A percentile compares a stretch with the other conserved stretches of the same genome.
Conservation (phyloP, 2,113 vertebrate genomes). For the Nibea coibor region DNA sequence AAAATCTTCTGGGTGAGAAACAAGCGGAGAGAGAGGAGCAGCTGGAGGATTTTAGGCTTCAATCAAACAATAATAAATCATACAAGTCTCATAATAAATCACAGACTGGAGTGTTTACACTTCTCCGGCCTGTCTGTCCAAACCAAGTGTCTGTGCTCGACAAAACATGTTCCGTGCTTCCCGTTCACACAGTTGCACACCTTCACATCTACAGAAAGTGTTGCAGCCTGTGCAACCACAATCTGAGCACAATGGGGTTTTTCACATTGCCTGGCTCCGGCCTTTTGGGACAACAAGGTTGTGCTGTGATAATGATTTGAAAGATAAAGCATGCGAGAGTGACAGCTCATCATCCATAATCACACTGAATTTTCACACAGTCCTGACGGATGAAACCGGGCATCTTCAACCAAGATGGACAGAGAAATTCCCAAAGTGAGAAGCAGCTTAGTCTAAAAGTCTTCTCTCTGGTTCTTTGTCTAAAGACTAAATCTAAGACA, state of each 20-base stretch:
- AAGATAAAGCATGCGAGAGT: not conserved
- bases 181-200: not conserved
- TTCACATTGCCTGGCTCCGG: not conserved
- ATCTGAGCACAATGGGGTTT: not conserved
- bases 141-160: slow-evolving; percentile 35
- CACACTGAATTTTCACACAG: not conserved
- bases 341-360: not conserved
- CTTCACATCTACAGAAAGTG: slow-evolving; percentile 10
- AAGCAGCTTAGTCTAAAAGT: not conserved
- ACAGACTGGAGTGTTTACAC: slow-evolving; percentile 53
- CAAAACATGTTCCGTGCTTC: slow-evolving; percentile 21
- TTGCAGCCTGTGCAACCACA: not conserved
- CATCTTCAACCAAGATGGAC: not conserved
- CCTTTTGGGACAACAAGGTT: not conserved
- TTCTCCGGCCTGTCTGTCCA: slow-evolving; percentile 38
- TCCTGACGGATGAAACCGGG: not conserved
- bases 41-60: slow-evolving; percentile 54
- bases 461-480: not conserved
- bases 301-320: not conserved
- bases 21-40: slow-evolving; percentile 46
- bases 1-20: slow-evolving; percentile 19
- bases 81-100: slow-evolving; percentile 57
- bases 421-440: not conserved
- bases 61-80: slow-evolving; percentile 75
- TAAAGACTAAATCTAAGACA: not conserved